Percentiles rank a stretch among this genome's conserved stretches.
These are phyloP conservation scores for Rhinichthys klamathensis DNA, from an alignment of 2,113 vertebrate species.

Conservation along the genomic window DNA sequence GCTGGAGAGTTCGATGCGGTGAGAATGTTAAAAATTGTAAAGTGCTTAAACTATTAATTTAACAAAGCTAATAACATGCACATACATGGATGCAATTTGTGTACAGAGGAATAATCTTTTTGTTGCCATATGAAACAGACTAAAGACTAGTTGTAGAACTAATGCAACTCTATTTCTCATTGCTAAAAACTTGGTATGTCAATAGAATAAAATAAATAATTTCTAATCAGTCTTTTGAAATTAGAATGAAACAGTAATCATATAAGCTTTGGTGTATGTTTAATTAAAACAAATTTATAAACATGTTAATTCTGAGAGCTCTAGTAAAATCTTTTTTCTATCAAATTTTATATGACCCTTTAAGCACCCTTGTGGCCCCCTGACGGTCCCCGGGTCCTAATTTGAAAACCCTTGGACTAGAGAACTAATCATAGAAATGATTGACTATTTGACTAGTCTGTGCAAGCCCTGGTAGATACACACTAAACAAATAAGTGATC, in stretches of 20 bases:
- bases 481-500: background rate
- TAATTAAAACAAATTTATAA: background rate
- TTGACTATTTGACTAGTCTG: background rate
- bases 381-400: background rate
- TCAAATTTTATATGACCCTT: background rate
- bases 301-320: background rate
- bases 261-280: background rate
- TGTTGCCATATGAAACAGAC: background rate
- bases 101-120: background rate
- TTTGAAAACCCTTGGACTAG: background rate
- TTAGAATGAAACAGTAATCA: background rate
- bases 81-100: background rate
- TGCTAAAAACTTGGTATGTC: background rate
- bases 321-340: background rate
- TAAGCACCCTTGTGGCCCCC: background rate
- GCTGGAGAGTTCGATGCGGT: background rate
- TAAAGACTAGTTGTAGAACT: background rate
- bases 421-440: background rate
- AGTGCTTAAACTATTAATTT: background rate
- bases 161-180: background rate
- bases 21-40: background rate
- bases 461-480: background rate
- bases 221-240: background rate
- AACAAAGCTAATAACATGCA: background rate
- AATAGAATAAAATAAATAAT: background rate